A percentile compares a stretch with the other conserved stretches of the same genome.
phyloP scores from a whole-genome alignment of 2,888 invertebrate genomes.

The Arrhopalites spinosus region DNA sequence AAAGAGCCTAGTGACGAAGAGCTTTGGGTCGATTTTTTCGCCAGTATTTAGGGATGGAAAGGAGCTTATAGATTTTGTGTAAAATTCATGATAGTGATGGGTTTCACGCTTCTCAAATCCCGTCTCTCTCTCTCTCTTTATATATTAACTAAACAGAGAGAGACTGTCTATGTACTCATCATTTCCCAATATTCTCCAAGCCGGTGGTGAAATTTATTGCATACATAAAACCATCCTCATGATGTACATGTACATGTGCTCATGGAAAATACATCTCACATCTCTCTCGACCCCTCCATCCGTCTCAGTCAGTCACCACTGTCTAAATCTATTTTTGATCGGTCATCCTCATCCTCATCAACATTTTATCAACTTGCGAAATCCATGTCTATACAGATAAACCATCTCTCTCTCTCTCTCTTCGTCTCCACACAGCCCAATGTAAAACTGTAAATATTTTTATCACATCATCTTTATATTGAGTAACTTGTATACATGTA shows the following conservation, averaged over 20 bases:
- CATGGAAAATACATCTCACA: constrained; percentile 8
- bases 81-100: constrained; percentile 46
- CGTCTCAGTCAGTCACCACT: constrained; percentile 31
- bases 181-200: too few relatives aligned
- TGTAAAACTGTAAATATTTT: background rate
- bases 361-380: constrained; percentile 29
- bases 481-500: too few relatives aligned
- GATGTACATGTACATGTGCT: background rate
- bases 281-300: constrained; percentile 30
- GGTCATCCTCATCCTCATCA: constrained; percentile 45
- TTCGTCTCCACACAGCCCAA: background rate
- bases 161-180: too few relatives aligned
- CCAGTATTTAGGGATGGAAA: constrained; percentile 35
- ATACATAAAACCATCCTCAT: background rate
- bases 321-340: constrained; percentile 53
- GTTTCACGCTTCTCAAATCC: too few relatives aligned
- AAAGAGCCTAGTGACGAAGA: constrained; percentile 12
- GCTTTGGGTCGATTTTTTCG: constrained; percentile 36
- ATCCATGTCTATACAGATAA: background rate
- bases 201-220: constrained; percentile 14
- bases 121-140: constrained; percentile 6
- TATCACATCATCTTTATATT: background rate
- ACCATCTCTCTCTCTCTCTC: constrained; percentile 4
- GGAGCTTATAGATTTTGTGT: constrained; percentile 44
- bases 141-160: background rate